phyloP scores from a whole-genome alignment of 1,140 invertebrate species.

The Ceratina australensis region DNA sequence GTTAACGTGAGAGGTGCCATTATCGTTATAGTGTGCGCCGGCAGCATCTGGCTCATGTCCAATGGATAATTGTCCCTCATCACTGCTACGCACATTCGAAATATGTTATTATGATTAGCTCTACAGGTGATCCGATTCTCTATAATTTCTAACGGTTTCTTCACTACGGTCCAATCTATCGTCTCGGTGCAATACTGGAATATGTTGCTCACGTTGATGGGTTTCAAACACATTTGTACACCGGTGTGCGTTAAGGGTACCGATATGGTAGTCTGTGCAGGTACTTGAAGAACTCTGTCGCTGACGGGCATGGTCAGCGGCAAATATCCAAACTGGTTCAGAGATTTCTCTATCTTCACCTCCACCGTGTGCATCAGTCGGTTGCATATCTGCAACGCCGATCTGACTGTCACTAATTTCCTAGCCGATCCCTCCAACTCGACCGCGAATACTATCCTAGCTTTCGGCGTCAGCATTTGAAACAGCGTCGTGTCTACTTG shows the following conservation, averaged over 20 bases:
- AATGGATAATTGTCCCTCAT: conserved; percentile 89
- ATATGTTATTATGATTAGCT: conserved; percentile 75
- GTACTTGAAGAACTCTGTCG: conserved; percentile 71
- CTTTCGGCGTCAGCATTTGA: conserved; percentile 76
- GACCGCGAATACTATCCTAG: conserved; percentile 92
- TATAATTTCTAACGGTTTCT: conserved; percentile 80
- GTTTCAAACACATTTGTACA: conserved; percentile 82
- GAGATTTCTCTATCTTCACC: conserved; percentile 83
- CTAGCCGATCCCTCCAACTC: conserved; percentile 94
- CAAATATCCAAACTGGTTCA: conserved; percentile 71
- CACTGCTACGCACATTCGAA: conserved; percentile 90
- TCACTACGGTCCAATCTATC: conserved; percentile 84
- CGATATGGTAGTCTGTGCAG: conserved; percentile 79
- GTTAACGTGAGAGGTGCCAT: conserved; percentile 90
- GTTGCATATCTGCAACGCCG: conserved; percentile 92
- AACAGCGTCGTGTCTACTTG: conserved; percentile 63
- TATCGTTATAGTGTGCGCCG: conserved; percentile 92
- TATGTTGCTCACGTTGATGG: conserved; percentile 74
- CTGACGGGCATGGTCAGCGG: conserved; percentile 50
- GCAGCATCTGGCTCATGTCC: conserved; percentile 82
- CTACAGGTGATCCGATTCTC: conserved; percentile 77
- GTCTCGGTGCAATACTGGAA: conserved; percentile 83
- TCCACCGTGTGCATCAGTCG: conserved; percentile 86
- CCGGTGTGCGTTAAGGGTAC: conserved; percentile 84
- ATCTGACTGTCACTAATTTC: conserved; percentile 97